phyloP scores from a whole-genome alignment of 2,888 invertebrate genomes.

The Aricia artaxerxes region DNA sequence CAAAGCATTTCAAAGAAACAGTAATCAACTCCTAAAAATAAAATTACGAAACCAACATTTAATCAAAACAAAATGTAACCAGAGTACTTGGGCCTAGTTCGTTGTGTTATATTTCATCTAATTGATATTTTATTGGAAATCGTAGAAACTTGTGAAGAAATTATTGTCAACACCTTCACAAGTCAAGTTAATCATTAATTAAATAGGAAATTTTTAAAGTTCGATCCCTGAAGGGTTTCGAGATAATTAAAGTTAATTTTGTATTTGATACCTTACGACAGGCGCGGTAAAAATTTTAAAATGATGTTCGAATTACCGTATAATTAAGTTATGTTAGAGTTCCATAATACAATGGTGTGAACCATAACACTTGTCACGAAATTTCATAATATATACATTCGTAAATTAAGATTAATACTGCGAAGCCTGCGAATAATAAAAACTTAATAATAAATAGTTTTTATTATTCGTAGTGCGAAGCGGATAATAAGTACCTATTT shows the following conservation, averaged over 20 bases:
- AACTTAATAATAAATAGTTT: too few species aligned
- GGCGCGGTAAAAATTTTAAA: not conserved
- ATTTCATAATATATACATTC: not conserved
- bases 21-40: not conserved
- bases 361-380: not conserved
- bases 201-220: conserved; percentile 12
- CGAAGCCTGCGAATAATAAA: too few species aligned
- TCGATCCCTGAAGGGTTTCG: not conserved
- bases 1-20: too few species aligned
- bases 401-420: not conserved
- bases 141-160: conserved; percentile 7
- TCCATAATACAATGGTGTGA: not conserved
- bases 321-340: not conserved
- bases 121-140: not conserved
- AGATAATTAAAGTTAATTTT: conserved; percentile 8
- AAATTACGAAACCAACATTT: not conserved
- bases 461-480: too few species aligned
- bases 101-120: not conserved
- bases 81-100: not conserved
- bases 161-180: not conserved
- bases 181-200: conserved; percentile 1
- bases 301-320: not conserved
- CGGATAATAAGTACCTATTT: too few species aligned
- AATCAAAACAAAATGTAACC: not conserved
- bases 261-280: not conserved